A percentile compares a stretch with the other conserved stretches of the same genome.
phyloP scores from a whole-genome alignment of 2,797 vertebrate species.

The Girardinus metallicus region DNA sequence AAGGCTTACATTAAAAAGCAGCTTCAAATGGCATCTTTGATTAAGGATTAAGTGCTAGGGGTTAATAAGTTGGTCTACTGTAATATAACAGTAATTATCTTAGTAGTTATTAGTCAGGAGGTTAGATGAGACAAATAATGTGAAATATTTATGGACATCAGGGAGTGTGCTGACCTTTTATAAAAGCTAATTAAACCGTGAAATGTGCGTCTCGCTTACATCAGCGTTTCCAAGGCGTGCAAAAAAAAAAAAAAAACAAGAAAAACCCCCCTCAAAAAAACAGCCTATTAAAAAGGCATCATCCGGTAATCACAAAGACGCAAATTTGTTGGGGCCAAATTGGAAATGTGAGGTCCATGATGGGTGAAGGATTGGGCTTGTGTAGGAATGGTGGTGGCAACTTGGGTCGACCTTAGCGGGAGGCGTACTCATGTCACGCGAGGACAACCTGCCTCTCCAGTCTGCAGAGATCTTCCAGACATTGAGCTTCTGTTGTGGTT shows the following conservation, averaged over 20 bases:
- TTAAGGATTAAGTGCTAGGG: slow-evolving; percentile 35
- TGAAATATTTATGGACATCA: slow-evolving; percentile 22
- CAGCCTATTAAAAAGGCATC: slow-evolving; percentile 31
- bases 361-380: slow-evolving; percentile 28
- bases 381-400: slow-evolving; percentile 26
- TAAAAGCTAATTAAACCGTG: slow-evolving; percentile 12
- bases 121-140: slow-evolving; percentile 26
- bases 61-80: slow-evolving; percentile 50
- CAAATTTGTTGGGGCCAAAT: slow-evolving; percentile 29
- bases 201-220: slow-evolving; percentile 17
- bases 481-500: slow-evolving; percentile 59
- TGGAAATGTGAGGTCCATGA: slow-evolving; percentile 56
- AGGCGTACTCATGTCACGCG: slow-evolving; percentile 51
- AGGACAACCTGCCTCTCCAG: slow-evolving; percentile 63
- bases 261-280: not conserved
- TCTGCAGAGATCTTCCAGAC: slow-evolving; percentile 62
- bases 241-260: slow-evolving; percentile 28
- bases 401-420: slow-evolving; percentile 39
- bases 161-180: not conserved
- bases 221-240: slow-evolving; percentile 28
- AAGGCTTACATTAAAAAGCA: slow-evolving; percentile 20
- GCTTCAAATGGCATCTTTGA: slow-evolving; percentile 21
- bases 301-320: slow-evolving; percentile 23
- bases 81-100: slow-evolving; percentile 44
- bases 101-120: slow-evolving; percentile 22